These are phyloP conservation scores for Euproctis similis DNA, from an alignment of 2,888 invertebrate genomes.

Conservation along the genomic window DNA sequence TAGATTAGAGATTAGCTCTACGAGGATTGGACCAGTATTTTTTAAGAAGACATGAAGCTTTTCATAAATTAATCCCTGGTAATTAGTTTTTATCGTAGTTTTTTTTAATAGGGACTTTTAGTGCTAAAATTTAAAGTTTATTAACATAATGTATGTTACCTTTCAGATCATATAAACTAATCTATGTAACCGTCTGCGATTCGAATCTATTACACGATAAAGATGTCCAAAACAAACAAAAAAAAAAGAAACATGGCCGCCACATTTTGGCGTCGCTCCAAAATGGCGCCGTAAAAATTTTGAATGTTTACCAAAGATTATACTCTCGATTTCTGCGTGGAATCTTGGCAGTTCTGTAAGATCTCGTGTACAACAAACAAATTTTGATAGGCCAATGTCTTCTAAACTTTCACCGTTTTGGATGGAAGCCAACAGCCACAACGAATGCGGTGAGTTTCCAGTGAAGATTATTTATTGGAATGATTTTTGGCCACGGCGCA, in stretches of 20 bases:
- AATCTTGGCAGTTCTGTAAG: conserved; percentile 43
- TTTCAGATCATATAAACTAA: too few species aligned
- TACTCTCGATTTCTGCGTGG: conserved; percentile 52
- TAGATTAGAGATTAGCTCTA: too few species aligned
- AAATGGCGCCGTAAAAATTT: conserved; percentile 32
- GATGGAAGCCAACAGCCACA: conserved; percentile 51
- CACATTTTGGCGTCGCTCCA: conserved; percentile 18
- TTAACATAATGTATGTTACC: too few species aligned
- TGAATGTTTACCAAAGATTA: conserved; percentile 43
- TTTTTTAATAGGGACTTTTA: too few species aligned
- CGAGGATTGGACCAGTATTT: too few species aligned
- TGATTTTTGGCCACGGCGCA: conserved; percentile 35
- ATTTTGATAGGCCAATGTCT: conserved; percentile 63
- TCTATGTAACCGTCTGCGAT: too few species aligned
- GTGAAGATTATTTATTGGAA: conserved; percentile 58
- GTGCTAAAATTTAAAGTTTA: too few species aligned
- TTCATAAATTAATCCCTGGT: too few species aligned
- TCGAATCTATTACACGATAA: too few species aligned
- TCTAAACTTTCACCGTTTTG: conserved; percentile 67
- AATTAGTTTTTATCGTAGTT: too few species aligned
- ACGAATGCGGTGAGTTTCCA: conserved; percentile 55
- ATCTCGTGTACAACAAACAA: conserved; percentile 58
- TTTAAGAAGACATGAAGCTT: too few species aligned
- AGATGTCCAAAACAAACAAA: conserved; percentile 13
- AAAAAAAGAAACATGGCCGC: conserved; percentile 11